Base-by-base conservation (phyloP, 1,140 invertebrate genomes). In the Pomacea maculata region DNA sequence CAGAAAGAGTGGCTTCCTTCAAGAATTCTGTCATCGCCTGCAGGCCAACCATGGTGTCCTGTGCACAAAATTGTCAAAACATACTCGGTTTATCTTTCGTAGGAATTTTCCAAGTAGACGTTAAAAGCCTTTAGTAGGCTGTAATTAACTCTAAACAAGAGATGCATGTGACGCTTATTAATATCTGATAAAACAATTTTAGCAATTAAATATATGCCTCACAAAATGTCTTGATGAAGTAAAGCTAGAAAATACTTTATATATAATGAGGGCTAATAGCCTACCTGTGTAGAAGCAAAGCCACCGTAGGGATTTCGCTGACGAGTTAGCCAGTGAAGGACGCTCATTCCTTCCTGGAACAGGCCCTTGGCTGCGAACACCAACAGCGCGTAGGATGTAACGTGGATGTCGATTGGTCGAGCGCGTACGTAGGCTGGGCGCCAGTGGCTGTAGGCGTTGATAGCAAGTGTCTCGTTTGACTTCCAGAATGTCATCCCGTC, bases 251-350 rank as follows among this genome's bases (percentile, higher is more conserved):
- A n/a, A n/a, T n/a, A n/a, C n/a, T n/a, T n/a, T n/a, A n/a, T n/a
- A 25, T 25, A 25, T 25, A 25, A 25, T 25, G 14, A 57, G 55
- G 55, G 14, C 9, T 10, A 9, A 57, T 73, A 17, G n/a, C 76
- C 12, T 8, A 91, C 90, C 88, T 91, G 90, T 25, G 95, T 96
- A 4, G 95, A 96, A 8, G 94, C 93, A 89, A 97, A 97, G 45
- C 96, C 96, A 19, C 96, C 97, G 82, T 94, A 92, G 0, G 93
- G 91, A 89, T 97, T 97, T 80, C 96, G 93, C 86, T 97, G 95
- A 75, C 93, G 93, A 55, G 97, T 93, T 0, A 99, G 91, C 95
- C 96, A 98, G 57, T 95, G 94, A 85, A 97, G 94, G 19, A 98
- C 93, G 0, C 96, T 95, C 11, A 97, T 88, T 0, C 95, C 94